Evolutionary conservation across 2,888 invertebrate genomes (phyloP), one percentile per base, ranked within the genome.

Genomic region (Pollenia amentaria): DNA sequence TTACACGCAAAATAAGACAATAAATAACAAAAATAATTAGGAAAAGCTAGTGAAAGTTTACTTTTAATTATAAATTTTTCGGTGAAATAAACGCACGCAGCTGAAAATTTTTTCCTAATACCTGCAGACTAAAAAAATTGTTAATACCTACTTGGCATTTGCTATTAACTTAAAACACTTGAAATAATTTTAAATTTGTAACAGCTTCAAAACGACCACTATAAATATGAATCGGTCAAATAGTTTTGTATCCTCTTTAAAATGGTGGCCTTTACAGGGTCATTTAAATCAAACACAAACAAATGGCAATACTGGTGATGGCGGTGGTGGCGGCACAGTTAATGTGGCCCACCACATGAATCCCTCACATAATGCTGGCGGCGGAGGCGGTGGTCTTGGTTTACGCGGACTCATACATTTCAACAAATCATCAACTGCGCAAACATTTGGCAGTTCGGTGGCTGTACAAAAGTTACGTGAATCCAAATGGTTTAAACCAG

Each of bases 401-500:
- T 81, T 87, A 18, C 79, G 87, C 69, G 69, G 88, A 81, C 69
- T 94, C 94, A 92, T 94, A 94, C 90, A 94, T 94, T 75, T 94
- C 53, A 94, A 88, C 64, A 79, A 70, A 64, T 48, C 84, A 53
- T 53, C 84, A 51, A 89, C 88, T 67, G 82, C 84, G 44, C 85
- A 94, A 90, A 94, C 94, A 87, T 95, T 95, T 92, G 95, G 95
- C 86, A 95, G 95, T 87, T 95, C 95, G 72, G 95, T 96, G 53
- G 95, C 96, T 69, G 96, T 96, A 87, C 96, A 96, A 92, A 96
- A 96, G 91, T 94, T 96, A 89, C 94, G 96, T 88, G 96, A 96
- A 92, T 95, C 96, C 87, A 96, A 96, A 94, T 96, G 96, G 96
- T 96, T 96, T 92, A 95, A 94, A 89, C 95, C 95, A 89, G 95